A percentile compares a stretch with the other conserved stretches of the same genome.
phyloP scores from a whole-genome alignment of 1,140 invertebrate species.

The Ceratina australensis region DNA sequence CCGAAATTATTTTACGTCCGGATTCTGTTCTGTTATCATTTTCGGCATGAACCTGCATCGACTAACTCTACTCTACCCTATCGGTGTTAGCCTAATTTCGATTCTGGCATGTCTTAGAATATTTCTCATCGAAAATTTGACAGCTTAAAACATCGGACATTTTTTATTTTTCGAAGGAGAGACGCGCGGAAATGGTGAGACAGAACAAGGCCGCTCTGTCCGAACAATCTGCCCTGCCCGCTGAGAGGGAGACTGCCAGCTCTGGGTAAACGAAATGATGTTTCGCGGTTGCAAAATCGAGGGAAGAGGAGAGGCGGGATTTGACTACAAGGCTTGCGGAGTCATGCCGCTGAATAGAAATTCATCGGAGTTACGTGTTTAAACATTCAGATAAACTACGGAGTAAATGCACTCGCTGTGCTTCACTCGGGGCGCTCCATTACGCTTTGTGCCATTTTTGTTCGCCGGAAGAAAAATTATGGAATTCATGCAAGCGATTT shows the following conservation, averaged over 20 bases:
- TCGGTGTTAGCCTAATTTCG: slow-evolving; percentile 51
- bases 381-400: slow-evolving; percentile 33
- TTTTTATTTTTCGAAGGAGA: slow-evolving; percentile 83
- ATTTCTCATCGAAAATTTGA: neutral
- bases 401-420: slow-evolving; percentile 23
- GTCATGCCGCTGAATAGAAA: slow-evolving; percentile 39
- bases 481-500: slow-evolving; percentile 36
- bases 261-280: slow-evolving; percentile 79
- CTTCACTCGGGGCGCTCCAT: slow-evolving; percentile 39
- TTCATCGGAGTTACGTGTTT: slow-evolving; percentile 41
- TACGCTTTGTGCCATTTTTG: slow-evolving; percentile 63
- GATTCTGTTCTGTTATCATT: slow-evolving; percentile 13
- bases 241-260: slow-evolving; percentile 80
- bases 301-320: slow-evolving; percentile 36
- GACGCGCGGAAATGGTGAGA: slow-evolving; percentile 90
- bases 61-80: slow-evolving; percentile 20
- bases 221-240: slow-evolving; percentile 59
- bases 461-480: slow-evolving; percentile 39
- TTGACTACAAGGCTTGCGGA: slow-evolving; percentile 33
- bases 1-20: neutral
- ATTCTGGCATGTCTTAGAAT: slow-evolving; percentile 43
- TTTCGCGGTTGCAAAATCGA: slow-evolving; percentile 39
- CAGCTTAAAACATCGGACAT: slow-evolving; percentile 3
- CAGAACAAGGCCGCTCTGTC: slow-evolving; percentile 88
- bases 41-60: slow-evolving; percentile 48